Conservation (phyloP, 2,888 invertebrate genomes). For the Pemphredon lugubris region DNA sequence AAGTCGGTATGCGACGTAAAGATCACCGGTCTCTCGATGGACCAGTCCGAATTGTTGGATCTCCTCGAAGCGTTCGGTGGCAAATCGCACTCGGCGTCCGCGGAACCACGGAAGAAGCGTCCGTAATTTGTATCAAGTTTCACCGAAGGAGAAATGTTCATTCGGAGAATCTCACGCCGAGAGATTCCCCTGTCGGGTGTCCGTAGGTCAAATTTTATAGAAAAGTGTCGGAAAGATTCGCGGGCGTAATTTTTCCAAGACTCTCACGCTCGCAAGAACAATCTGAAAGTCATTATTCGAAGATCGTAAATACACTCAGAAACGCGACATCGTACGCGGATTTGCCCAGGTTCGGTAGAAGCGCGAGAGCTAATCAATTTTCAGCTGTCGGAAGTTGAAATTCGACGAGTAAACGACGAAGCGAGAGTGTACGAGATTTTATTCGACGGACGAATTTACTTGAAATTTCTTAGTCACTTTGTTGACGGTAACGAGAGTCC, state of each 20-base stretch:
- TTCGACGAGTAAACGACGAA: too few species aligned
- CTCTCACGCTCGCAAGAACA: neutral
- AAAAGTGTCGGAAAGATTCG: constrained; percentile 9
- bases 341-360: neutral
- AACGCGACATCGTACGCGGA: constrained; percentile 14
- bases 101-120: constrained; percentile 22
- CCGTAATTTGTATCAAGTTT: constrained; percentile 35
- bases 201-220: neutral
- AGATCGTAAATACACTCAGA: neutral
- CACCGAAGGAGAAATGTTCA: neutral
- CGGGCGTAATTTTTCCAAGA: neutral
- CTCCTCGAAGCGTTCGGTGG: constrained; percentile 15
- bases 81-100: constrained; percentile 7
- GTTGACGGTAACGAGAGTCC: constrained; percentile 12
- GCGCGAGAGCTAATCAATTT: neutral
- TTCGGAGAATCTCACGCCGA: neutral
- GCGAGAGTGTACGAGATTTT: too few species aligned
- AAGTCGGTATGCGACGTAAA: constrained; percentile 26
- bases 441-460: too few species aligned
- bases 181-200: neutral
- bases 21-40: constrained; percentile 25
- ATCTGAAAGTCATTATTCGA: neutral
- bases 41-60: constrained; percentile 23
- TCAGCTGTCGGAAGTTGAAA: neutral
- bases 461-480: constrained; percentile 1